Base-by-base conservation (phyloP, 2,113 vertebrate genomes). In the Trichomycterus rosablanca region DNA sequence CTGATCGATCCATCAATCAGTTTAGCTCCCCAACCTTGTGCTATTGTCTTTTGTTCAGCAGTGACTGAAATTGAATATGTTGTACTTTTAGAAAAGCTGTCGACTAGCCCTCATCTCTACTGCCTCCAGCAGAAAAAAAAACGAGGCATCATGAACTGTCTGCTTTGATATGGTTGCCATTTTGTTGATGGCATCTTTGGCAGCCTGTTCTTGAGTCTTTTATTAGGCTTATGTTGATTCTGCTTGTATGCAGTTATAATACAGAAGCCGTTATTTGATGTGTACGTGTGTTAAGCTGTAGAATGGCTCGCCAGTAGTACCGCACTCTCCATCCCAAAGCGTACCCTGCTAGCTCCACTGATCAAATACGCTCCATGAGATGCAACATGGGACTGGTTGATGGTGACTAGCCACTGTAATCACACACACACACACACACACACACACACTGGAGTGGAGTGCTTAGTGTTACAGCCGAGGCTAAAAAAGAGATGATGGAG, bases 331-430 rank as follows among this genome's bases (percentile, higher is more conserved):
- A 51, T 51, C 63, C 59, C 57, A 34, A 63, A 70, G 68, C 63
- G 51, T 50, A 51, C 23, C 64, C 40, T 72, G 70, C 63, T 35
- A 59, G 10, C 65, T 61, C 63, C 73, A 54, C 69, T 75, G 80
- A 82, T 83, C 80, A 81, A 83, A 83, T 80, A 67, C 76, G 68
- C 78, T 79, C 76, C 78, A 75, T 74, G 78, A 84, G n/a, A n/a
- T n/a, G n/a, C 75, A 82, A 54, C 54, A 42, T 62, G 60, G 61
- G 64, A 49, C 46, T 67, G 70, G 64, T 59, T 72, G 60, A 61
- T 57, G 56, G 70, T 67, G 63, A 67, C 64, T 63, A 67, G 59
- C 53, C 54, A 68, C 58, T 48, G 66, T 56, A 67, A 67, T 48
- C 42, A 53, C 70, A n/a, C 59, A 59, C 15, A 49, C 61, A 54